Evolutionary conservation across 2,888 invertebrate genomes (phyloP).

Genomic region (Harpalus rufipes): DNA sequence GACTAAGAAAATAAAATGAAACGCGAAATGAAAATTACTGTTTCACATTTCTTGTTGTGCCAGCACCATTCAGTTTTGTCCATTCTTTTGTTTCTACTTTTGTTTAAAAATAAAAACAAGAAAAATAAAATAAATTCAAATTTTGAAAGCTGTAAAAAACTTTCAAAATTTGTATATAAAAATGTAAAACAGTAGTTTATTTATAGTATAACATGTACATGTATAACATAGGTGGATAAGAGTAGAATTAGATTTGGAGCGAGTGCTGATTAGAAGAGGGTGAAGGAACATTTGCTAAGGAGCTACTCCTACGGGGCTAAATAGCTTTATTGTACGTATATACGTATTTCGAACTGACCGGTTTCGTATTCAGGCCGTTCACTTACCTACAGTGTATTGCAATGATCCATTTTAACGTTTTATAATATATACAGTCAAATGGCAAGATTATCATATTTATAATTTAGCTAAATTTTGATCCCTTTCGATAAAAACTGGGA

Average conservation of each 20-base stretch:
- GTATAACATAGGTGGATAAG: conserved; percentile 18
- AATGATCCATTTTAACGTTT: conserved; percentile 50
- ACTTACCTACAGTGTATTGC: conserved; percentile 51
- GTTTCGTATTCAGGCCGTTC: not conserved
- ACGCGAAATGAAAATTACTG: conserved; percentile 10
- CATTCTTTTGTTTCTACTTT: conserved; percentile 24
- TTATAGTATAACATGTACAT: conserved; percentile 9
- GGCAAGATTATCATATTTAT: conserved; percentile 59
- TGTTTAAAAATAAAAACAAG: conserved; percentile 7
- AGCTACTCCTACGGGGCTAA: conserved; percentile 30
- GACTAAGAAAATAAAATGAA: conserved; percentile 22
- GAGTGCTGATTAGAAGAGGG: conserved; percentile 24
- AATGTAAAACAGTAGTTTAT: conserved; percentile 49
- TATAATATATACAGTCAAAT: conserved; percentile 61
- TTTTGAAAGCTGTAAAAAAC: conserved; percentile 10
- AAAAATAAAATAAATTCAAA: conserved; percentile 2
- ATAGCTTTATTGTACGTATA: conserved; percentile 57
- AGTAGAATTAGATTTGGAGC: conserved; percentile 8
- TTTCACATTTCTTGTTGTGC: conserved; percentile 30
- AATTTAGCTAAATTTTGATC: conserved; percentile 65
- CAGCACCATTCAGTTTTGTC: conserved; percentile 32
- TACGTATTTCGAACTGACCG: conserved; percentile 51
- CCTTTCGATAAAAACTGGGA: conserved; percentile 53
- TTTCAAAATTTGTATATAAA: conserved; percentile 24
- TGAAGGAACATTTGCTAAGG: conserved; percentile 52